These are phyloP conservation scores for Oikopleura albicans DNA, from an alignment of 23 tunicate species.

Conservation along the genomic window DNA sequence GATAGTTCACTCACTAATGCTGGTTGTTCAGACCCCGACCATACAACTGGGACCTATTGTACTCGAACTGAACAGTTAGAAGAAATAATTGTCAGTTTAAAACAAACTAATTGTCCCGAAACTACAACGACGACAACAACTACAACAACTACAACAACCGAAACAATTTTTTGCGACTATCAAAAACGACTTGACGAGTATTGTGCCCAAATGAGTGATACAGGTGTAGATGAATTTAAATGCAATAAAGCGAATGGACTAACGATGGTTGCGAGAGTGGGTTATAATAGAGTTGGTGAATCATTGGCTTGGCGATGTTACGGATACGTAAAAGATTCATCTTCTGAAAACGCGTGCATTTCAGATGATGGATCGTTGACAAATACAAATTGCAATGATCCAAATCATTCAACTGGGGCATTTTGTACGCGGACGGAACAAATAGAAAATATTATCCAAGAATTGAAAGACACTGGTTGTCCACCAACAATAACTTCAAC, in stretches of 20 bases:
- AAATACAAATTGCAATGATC: background rate
- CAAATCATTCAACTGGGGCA: background rate
- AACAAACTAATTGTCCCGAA: background rate
- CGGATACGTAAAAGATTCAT: background rate
- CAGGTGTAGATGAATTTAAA: background rate
- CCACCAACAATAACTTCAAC: background rate
- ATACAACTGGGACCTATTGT: background rate
- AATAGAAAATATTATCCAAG: background rate
- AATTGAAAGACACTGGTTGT: background rate
- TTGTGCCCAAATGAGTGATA: background rate
- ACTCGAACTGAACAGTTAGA: background rate
- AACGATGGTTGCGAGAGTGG: background rate
- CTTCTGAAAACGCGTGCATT: background rate
- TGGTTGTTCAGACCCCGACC: background rate
- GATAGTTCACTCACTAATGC: background rate
- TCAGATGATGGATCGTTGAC: background rate
- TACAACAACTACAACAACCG: background rate
- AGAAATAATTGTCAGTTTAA: background rate
- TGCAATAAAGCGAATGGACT: background rate
- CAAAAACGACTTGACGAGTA: background rate
- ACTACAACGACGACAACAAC: slow-evolving; percentile 9
- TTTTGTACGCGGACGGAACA: background rate
- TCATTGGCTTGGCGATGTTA: background rate
- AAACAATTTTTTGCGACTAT: background rate
- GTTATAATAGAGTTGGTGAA: background rate